These are phyloP conservation scores for Fragum whitleyi DNA, from an alignment of 2,888 invertebrate genomes.

Conservation along the genomic window DNA sequence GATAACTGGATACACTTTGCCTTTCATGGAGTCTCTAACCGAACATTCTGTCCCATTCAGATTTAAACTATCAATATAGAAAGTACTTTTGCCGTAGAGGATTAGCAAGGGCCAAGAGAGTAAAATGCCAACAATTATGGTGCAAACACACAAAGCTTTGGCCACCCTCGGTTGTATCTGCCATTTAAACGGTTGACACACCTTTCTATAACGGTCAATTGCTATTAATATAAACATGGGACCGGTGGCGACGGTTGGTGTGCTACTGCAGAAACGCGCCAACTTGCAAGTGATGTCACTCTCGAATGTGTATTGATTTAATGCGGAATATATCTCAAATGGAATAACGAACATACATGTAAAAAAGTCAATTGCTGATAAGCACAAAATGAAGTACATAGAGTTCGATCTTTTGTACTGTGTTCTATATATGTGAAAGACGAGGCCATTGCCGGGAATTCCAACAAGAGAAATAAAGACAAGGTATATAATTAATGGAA, in stretches of 20 bases:
- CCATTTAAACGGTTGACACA: conserved; percentile 65
- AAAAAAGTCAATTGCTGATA: conserved; percentile 56
- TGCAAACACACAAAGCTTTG: conserved; percentile 43
- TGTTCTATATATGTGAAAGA: conserved; percentile 53
- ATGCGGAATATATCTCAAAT: conserved; percentile 47
- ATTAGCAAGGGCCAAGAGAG: conserved; percentile 56
- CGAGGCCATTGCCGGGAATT: conserved; percentile 52
- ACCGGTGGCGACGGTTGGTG: conserved; percentile 45
- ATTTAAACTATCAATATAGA: conserved; percentile 26
- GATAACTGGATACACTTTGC: conserved; percentile 53
- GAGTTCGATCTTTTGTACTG: conserved; percentile 58
- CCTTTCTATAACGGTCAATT: conserved; percentile 67
- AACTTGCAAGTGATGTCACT: conserved; percentile 38
- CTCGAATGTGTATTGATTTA: conserved; percentile 57
- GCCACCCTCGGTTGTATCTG: conserved; percentile 65
- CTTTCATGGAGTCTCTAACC: conserved; percentile 48
- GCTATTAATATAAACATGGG: conserved; percentile 54
- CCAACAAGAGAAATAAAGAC: conserved; percentile 46
- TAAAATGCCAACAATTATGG: conserved; percentile 31
- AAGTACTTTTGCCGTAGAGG: conserved; percentile 57
- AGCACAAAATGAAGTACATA: conserved; percentile 47
- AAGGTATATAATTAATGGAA: conserved; percentile 54
- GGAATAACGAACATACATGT: conserved; percentile 57
- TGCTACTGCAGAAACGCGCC: conserved; percentile 47
- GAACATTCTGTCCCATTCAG: conserved; percentile 68